Conservation (phyloP, 2,113 vertebrate species). For the Xiphophorus hellerii region DNA sequence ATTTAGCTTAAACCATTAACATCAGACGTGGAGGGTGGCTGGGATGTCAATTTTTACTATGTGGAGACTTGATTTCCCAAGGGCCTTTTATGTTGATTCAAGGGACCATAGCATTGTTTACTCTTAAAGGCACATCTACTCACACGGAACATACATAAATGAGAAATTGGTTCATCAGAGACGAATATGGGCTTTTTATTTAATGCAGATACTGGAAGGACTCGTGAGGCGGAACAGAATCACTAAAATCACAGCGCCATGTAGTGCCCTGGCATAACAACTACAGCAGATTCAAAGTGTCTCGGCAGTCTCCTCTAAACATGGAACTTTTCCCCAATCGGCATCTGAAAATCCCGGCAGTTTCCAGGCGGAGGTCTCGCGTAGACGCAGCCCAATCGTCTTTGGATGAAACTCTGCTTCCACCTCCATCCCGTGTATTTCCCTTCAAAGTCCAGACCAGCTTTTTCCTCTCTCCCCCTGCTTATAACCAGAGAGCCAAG, state of each 20-base stretch:
- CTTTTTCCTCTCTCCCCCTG: slow-evolving; percentile 77
- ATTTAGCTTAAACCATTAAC: slow-evolving; percentile 68
- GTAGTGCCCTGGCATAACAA: too few species aligned
- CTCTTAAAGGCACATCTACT: slow-evolving; percentile 7
- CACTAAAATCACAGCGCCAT: too few species aligned
- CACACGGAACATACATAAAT: too few species aligned
- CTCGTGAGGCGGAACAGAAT: too few species aligned
- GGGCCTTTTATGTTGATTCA: slow-evolving; percentile 71
- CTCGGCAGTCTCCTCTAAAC: too few species aligned
- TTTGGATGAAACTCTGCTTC: slow-evolving; percentile 13
- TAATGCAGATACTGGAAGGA: too few species aligned
- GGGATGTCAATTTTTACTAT: slow-evolving; percentile 67
- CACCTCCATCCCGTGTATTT: slow-evolving; percentile 26
- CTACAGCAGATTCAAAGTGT: too few species aligned
- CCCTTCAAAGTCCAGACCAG: slow-evolving; percentile 73
- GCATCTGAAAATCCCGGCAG: too few species aligned
- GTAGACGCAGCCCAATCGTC: background rate
- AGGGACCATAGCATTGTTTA: slow-evolving; percentile 66
- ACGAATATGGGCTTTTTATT: too few species aligned
- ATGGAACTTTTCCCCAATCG: too few species aligned
- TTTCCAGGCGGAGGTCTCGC: too few species aligned
- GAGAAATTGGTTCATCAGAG: too few species aligned
- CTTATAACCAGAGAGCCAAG: slow-evolving; percentile 74
- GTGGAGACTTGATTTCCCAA: slow-evolving; percentile 72
- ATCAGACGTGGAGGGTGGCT: slow-evolving; percentile 32